These are phyloP conservation scores for Marasmarcha lunaedactyla DNA, from an alignment of 2,888 invertebrate genomes.

Conservation along the genomic window DNA sequence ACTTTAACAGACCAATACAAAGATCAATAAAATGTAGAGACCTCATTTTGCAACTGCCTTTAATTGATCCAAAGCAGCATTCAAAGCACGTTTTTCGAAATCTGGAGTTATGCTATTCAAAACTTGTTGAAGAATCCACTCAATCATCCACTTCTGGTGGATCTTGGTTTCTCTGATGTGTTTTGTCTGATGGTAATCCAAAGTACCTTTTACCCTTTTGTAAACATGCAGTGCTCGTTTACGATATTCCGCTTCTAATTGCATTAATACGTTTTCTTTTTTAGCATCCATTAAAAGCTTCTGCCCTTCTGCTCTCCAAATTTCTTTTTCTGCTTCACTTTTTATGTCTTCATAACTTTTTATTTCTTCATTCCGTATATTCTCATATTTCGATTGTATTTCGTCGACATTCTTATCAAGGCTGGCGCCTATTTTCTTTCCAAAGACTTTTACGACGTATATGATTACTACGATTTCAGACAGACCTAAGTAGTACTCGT, in stretches of 20 bases:
- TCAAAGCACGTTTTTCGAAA: constrained; percentile 87
- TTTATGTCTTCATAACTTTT: constrained; percentile 59
- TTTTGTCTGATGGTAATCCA: constrained; percentile 92
- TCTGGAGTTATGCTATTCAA: constrained; percentile 82
- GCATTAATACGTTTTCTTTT: constrained; percentile 90
- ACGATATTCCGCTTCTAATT: constrained; percentile 92
- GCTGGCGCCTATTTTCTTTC: constrained; percentile 68
- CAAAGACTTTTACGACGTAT: constrained; percentile 74
- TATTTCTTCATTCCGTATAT: constrained; percentile 63
- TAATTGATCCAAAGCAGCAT: constrained; percentile 87
- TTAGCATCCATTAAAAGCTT: constrained; percentile 83
- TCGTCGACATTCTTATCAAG: constrained; percentile 79
- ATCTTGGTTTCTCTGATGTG: constrained; percentile 82
- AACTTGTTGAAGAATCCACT: constrained; percentile 90
- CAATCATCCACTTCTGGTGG: constrained; percentile 92
- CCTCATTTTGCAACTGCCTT: too few species aligned
- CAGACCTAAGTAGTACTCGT: constrained; percentile 86
- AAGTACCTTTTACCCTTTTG: constrained; percentile 75
- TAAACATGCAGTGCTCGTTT: constrained; percentile 68
- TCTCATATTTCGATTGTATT: constrained; percentile 56
- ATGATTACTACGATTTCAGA: constrained; percentile 75
- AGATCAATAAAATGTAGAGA: too few species aligned
- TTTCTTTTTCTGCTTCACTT: constrained; percentile 73
- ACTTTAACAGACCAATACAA: too few species aligned
- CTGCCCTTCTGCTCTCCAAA: constrained; percentile 83